Evolutionary conservation across 1,140 invertebrate genomes (phyloP).

Genomic region (Rhyzopertha dominica): DNA sequence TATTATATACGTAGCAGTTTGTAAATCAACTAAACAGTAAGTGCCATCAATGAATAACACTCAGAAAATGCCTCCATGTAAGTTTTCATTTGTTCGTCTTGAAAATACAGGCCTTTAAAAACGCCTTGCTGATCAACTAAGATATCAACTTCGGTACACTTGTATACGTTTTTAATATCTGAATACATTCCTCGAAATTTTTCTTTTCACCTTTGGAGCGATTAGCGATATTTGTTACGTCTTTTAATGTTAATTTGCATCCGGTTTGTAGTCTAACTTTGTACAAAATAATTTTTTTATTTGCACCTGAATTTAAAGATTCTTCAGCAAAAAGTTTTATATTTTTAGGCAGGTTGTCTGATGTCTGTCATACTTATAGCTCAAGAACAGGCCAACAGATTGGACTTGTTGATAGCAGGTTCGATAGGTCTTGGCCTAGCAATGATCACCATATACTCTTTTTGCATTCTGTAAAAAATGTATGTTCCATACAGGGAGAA

Average conservation of each 20-base stretch:
- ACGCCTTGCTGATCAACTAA: background rate
- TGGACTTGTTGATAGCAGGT: no score
- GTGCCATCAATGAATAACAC: slow-evolving; percentile 8
- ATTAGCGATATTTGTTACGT: slow-evolving; percentile 3
- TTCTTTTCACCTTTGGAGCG: background rate
- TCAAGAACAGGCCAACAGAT: no score
- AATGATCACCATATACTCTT: no score
- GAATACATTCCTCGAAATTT: slow-evolving; percentile 4
- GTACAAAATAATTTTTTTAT: slow-evolving; percentile 1
- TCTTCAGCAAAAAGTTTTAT: background rate
- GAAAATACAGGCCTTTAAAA: no score
- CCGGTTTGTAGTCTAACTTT: background rate
- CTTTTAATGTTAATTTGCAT: slow-evolving; percentile 2
- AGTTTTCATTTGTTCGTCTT: slow-evolving; percentile 4
- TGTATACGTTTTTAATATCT: slow-evolving; percentile 1
- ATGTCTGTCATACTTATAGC: no score
- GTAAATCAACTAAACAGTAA: slow-evolving; percentile 5
- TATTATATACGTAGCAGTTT: slow-evolving; percentile 5
- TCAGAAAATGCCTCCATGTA: background rate
- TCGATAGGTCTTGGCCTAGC: no score
- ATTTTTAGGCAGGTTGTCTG: background rate
- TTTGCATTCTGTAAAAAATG: no score
- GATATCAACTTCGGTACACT: slow-evolving; percentile 1
- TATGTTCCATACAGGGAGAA: no score
- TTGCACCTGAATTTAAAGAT: background rate